Conservation (phyloP, 2,888 invertebrate genomes). For the Drosophila imparisetae region DNA sequence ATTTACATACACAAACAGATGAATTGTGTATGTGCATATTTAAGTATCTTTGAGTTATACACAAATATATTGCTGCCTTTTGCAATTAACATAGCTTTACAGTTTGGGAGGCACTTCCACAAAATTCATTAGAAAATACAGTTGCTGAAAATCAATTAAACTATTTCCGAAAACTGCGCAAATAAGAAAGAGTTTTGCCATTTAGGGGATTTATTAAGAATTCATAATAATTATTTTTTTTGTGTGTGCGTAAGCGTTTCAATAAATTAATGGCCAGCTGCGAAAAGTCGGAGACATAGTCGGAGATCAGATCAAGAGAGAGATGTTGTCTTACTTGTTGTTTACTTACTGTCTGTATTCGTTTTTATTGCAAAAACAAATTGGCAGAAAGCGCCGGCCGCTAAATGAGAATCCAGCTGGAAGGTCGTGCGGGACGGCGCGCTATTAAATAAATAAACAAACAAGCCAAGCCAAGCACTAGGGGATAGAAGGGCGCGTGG, state of each 20-base stretch:
- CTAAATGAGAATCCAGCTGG: slow-evolving; percentile 9
- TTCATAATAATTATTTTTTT: neutral
- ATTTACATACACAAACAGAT: neutral
- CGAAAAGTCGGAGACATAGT: slow-evolving; percentile 23
- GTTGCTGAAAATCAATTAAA: neutral
- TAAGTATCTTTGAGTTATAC: neutral
- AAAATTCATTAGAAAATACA: neutral
- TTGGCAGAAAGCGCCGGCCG: slow-evolving; percentile 15
- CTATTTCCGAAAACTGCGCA: neutral
- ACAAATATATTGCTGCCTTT: neutral
- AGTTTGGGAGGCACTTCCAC: neutral
- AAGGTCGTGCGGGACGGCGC: slow-evolving; percentile 4
- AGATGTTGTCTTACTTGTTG: slow-evolving; percentile 11
- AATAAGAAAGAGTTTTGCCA: neutral
- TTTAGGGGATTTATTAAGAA: neutral
- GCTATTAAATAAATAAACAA: slow-evolving; percentile 27
- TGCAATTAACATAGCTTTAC: neutral
- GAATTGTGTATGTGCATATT: neutral
- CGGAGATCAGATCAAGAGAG: neutral
- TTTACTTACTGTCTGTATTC: slow-evolving; percentile 8
- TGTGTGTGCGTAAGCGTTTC: neutral
- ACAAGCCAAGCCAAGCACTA: slow-evolving; percentile 1
- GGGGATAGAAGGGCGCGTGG: slow-evolving; percentile 10
- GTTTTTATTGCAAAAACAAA: slow-evolving; percentile 18
- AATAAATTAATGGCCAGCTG: slow-evolving; percentile 5